phyloP scores from a whole-genome alignment of 2,797 vertebrate species.

The Rhinatrema bivittatum region DNA sequence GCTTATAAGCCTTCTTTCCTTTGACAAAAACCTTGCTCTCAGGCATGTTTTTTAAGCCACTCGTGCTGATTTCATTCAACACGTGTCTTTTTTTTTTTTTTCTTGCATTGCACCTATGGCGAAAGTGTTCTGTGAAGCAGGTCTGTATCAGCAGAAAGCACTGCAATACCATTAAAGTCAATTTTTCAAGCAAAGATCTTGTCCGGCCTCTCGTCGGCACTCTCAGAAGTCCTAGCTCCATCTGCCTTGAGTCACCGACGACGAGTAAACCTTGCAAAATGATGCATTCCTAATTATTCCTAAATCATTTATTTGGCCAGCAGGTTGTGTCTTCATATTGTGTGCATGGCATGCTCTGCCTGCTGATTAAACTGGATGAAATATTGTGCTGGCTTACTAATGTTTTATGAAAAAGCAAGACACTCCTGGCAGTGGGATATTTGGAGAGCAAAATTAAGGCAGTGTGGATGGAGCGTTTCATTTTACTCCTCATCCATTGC shows the following conservation, averaged over 20 bases:
- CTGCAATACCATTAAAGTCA: too few species aligned
- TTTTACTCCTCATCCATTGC: not conserved
- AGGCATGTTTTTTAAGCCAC: not conserved
- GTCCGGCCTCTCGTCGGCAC: too few species aligned
- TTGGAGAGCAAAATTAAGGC: constrained; percentile 8
- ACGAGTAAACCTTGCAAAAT: constrained; percentile 12
- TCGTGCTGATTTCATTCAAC: not conserved
- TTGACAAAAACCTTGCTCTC: not conserved
- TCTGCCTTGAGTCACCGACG: too few species aligned
- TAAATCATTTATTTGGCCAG: constrained; percentile 18
- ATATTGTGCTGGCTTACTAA: not conserved
- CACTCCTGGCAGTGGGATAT: not conserved
- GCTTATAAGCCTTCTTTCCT: too few species aligned
- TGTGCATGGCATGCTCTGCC: constrained; percentile 11
- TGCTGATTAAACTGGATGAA: constrained; percentile 11
- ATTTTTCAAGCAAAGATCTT: too few species aligned
- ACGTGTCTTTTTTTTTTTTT: too few species aligned
- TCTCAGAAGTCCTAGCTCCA: too few species aligned
- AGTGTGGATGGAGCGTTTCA: not conserved
- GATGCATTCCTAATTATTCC: constrained; percentile 19
- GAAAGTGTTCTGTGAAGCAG: too few species aligned
- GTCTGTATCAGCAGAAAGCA: too few species aligned
- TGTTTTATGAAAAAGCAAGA: not conserved
- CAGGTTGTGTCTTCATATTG: constrained; percentile 4
- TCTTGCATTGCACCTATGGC: too few species aligned